Conservation (phyloP, 1,140 invertebrate genomes). For the Acromyrmex charruanus region DNA sequence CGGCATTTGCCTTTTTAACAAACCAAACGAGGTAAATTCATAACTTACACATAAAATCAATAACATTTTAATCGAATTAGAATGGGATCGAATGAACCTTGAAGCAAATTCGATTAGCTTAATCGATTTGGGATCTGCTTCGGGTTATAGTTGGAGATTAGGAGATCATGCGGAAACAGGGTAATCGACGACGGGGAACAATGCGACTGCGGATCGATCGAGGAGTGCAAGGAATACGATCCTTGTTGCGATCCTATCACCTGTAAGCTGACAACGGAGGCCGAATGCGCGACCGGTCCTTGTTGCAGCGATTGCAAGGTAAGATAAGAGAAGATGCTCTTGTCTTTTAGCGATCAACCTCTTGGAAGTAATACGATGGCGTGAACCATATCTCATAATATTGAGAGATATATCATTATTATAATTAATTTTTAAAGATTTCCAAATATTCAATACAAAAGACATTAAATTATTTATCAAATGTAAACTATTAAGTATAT, state of each 20-base stretch:
- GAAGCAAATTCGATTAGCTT: constrained; percentile 15
- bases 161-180: constrained; percentile 95
- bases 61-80: not conserved
- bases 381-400: not conserved
- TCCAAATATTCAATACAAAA: not conserved
- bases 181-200: constrained; percentile 98
- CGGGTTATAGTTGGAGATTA: constrained; percentile 88
- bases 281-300: constrained; percentile 96
- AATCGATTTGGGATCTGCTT: constrained; percentile 32
- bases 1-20: constrained; percentile 95
- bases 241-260: constrained; percentile 98
- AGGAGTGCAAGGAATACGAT: constrained; percentile 94
- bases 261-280: constrained; percentile 95
- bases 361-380: constrained; percentile 2
- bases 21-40: constrained; percentile 93
- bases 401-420: not conserved
- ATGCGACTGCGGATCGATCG: constrained; percentile 95
- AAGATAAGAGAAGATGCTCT: constrained; percentile 73
- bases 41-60: not conserved
- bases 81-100: not conserved
- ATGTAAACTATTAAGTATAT: not conserved
- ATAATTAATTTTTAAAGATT: not conserved
- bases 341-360: not conserved
- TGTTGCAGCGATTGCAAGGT: constrained; percentile 97
- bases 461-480: constrained; percentile 1